A percentile compares a stretch with the other conserved stretches of the same genome.
Evolutionary conservation across 2,113 vertebrate genomes (phyloP).

Genomic region (Gasterosteus nipponicus): DNA sequence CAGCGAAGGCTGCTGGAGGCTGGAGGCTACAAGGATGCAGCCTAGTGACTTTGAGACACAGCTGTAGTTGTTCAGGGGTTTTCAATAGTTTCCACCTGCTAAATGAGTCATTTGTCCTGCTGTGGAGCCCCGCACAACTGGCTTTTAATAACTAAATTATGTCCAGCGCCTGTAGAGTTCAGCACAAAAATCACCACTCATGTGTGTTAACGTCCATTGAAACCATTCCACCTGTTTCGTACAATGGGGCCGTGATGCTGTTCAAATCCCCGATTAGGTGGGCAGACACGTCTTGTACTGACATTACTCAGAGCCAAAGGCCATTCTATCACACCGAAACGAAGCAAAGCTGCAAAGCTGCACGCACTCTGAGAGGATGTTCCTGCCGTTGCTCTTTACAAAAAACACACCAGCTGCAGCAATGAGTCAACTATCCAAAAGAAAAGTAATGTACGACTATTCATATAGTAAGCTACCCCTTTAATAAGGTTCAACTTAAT

Average conservation of each 20-base stretch:
- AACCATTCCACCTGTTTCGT: neutral
- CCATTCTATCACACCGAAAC: neutral
- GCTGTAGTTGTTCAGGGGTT: slow-evolving; percentile 18
- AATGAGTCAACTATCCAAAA: neutral
- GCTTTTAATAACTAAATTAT: neutral
- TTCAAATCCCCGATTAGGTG: slow-evolving; percentile 15
- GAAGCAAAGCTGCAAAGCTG: neutral
- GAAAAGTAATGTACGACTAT: neutral
- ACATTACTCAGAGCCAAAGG: slow-evolving; percentile 43
- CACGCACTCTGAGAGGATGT: no score
- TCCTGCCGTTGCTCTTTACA: neutral
- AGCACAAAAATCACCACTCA: neutral
- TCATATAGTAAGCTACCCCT: neutral
- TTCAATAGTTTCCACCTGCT: slow-evolving; percentile 19
- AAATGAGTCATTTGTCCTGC: slow-evolving; percentile 49
- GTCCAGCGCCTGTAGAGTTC: neutral
- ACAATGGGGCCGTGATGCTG: neutral
- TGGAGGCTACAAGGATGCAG: no score
- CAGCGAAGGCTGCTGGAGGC: no score
- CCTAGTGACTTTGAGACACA: no score
- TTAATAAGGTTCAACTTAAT: neutral
- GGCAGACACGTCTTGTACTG: neutral
- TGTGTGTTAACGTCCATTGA: neutral
- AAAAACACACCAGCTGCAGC: neutral
- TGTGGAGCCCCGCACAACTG: neutral